Evolutionary conservation across 2,113 vertebrate species (phyloP), one percentile per base, ranked within the genome.

Genomic region (Plotosus lineatus): DNA sequence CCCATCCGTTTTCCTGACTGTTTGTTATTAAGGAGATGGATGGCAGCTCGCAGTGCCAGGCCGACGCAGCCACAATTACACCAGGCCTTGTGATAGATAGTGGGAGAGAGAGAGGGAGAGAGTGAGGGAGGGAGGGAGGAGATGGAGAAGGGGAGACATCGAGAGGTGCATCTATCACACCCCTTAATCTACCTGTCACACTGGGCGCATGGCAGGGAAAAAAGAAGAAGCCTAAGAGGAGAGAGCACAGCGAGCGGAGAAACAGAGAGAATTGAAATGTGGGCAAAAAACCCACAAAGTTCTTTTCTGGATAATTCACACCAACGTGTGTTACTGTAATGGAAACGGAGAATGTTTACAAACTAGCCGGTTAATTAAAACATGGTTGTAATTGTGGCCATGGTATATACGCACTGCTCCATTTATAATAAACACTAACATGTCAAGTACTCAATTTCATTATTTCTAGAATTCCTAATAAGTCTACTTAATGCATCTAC

Each of bases 1-100:
- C 46, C 92, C 92, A 94, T 94, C 90, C 90, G 91, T 94, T 91
- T 91, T 91, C 88, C 87, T 93, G 93, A 93, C 92, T 93, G 92
- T 93, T 94, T 94, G 92, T 94, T 93, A 93, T 94, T 94, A 94
- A 93, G 91, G 92, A 93, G 93, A 94, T 93, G 92, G 92, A 94
- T 94, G 93, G 90, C 89, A 91, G 91, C 89, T 91, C 88, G 88
- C 90, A 90, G 91, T 93, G 90, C 91, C 92, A 91, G 91, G 90
- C 90, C 87, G 87, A 91, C 90, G 88, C 91, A 91, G 89, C 90
- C 89, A 88, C 92, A 93, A 94, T 94, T 94, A 94, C 92, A 92
- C 91, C 87, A 88, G 89, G 91, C 87, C 88, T 91, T 88, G 90
- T 94, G 93, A 93, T 93, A 90, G 92, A 94, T 94, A 90, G 90